Evolutionary conservation across 1,140 invertebrate species (phyloP).

Genomic region (Drepana arcuata): DNA sequence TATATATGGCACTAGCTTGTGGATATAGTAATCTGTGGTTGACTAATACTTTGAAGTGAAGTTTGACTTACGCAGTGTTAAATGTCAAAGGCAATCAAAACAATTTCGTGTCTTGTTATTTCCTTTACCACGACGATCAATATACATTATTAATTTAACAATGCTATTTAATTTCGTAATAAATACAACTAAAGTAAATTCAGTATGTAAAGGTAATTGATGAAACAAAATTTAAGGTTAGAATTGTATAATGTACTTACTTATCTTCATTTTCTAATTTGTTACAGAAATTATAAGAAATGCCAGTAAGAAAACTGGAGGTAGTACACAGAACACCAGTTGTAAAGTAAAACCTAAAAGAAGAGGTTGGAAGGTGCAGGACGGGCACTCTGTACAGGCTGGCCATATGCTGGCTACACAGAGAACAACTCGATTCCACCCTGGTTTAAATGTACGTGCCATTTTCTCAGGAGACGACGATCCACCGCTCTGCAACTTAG

Average conservation of each 20-base stretch:
- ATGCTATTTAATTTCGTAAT: slow-evolving; percentile 15
- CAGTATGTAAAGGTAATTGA: slow-evolving; percentile 11
- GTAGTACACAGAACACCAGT: slow-evolving; percentile 76
- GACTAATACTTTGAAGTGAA: no score
- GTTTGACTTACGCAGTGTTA: no score
- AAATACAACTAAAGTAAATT: slow-evolving; percentile 3
- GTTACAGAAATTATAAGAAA: slow-evolving; percentile 70
- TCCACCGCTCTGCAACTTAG: no score
- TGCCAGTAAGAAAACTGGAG: slow-evolving; percentile 80
- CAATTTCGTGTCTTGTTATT: no score
- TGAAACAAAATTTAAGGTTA: slow-evolving; percentile 2
- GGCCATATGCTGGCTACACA: slow-evolving; percentile 82
- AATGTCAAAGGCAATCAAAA: no score
- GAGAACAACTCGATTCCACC: slow-evolving; percentile 80
- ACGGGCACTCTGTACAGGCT: slow-evolving; percentile 75
- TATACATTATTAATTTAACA: background rate
- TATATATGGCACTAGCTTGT: no score
- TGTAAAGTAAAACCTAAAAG: slow-evolving; percentile 79
- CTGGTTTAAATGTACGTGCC: slow-evolving; percentile 86
- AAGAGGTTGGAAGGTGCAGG: slow-evolving; percentile 79
- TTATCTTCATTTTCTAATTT: slow-evolving; percentile 13
- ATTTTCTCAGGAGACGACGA: no score
- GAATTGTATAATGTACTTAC: slow-evolving; percentile 1
- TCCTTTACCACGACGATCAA: no score
- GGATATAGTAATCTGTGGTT: no score